Evolutionary conservation across 2,888 invertebrate species (phyloP).

Genomic region (Galeopsomyia nigrocyanea): DNA sequence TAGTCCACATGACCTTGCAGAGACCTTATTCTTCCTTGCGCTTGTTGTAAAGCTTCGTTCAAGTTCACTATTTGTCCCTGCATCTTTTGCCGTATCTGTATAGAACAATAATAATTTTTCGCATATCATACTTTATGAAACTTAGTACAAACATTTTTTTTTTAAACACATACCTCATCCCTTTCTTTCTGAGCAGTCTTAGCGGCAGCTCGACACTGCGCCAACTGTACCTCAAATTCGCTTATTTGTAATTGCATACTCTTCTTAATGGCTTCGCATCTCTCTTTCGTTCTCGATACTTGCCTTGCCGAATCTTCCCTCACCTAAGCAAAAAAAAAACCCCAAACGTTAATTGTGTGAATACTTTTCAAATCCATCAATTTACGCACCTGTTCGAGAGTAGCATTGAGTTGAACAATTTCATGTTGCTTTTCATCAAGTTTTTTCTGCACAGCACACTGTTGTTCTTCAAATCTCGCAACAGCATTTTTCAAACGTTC

Average conservation of each 20-base stretch:
- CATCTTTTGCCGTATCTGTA: constrained; percentile 78
- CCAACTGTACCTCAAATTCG: constrained; percentile 78
- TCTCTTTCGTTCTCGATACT: constrained; percentile 76
- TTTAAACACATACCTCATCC: constrained; percentile 71
- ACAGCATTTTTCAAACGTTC: constrained; percentile 70
- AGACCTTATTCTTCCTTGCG: constrained; percentile 75
- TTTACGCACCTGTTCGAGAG: constrained; percentile 71
- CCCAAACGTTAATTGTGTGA: background rate
- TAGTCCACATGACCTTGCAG: constrained; percentile 77
- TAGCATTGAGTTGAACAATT: constrained; percentile 75
- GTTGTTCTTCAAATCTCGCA: constrained; percentile 73
- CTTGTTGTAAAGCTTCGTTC: constrained; percentile 78
- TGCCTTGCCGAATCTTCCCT: constrained; percentile 79
- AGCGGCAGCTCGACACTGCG: constrained; percentile 76
- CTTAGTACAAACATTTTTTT: background rate
- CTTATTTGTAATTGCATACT: constrained; percentile 78
- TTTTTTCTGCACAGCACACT: constrained; percentile 74
- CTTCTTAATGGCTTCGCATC: constrained; percentile 75
- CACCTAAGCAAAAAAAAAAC: constrained; percentile 62
- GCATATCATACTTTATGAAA: background rate
- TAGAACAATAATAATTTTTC: constrained; percentile 7
- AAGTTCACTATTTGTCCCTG: constrained; percentile 77
- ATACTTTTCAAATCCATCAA: background rate
- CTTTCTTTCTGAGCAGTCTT: constrained; percentile 77
- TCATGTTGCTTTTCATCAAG: constrained; percentile 79